Evolutionary conservation across 2,113 vertebrate species (phyloP).

Genomic region (Symphodus melops): DNA sequence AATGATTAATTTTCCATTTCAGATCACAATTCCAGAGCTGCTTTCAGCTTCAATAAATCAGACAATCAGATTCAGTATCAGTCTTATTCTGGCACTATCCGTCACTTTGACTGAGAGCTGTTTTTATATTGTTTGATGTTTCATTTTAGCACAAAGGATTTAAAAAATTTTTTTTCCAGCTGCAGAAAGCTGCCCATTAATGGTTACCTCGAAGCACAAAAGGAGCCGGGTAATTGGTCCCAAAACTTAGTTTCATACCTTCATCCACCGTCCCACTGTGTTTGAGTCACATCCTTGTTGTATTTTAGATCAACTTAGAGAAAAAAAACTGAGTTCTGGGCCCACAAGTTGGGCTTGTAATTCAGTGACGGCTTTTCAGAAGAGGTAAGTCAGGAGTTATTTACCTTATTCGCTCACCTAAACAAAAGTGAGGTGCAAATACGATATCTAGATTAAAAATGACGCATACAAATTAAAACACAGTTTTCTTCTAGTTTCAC

Average conservation of each 20-base stretch:
- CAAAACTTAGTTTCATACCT: conserved; percentile 39
- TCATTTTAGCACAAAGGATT: conserved; percentile 11
- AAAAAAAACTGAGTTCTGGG: too few relatives aligned
- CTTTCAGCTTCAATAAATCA: not conserved
- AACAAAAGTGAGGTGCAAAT: too few relatives aligned
- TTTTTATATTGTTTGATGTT: conserved; percentile 10
- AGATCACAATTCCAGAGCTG: not conserved
- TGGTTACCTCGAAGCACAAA: conserved; percentile 32
- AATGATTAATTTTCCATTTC: not conserved
- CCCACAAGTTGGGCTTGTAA: not conserved
- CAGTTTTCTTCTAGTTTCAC: too few relatives aligned
- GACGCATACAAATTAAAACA: too few relatives aligned
- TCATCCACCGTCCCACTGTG: conserved; percentile 41
- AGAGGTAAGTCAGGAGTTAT: too few relatives aligned
- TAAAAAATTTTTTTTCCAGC: conserved; percentile 4
- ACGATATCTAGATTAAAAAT: too few relatives aligned
- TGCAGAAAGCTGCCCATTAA: conserved; percentile 32
- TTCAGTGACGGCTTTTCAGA: too few relatives aligned
- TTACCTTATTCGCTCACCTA: too few relatives aligned
- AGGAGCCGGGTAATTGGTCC: conserved; percentile 53
- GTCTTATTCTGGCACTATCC: not conserved
- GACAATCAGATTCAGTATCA: not conserved
- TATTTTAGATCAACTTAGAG: conserved; percentile 20
- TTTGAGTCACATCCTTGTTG: conserved; percentile 35
- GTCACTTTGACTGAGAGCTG: not conserved